Conservation (phyloP, 2,888 invertebrate species). For the Stenodera caucasica region DNA sequence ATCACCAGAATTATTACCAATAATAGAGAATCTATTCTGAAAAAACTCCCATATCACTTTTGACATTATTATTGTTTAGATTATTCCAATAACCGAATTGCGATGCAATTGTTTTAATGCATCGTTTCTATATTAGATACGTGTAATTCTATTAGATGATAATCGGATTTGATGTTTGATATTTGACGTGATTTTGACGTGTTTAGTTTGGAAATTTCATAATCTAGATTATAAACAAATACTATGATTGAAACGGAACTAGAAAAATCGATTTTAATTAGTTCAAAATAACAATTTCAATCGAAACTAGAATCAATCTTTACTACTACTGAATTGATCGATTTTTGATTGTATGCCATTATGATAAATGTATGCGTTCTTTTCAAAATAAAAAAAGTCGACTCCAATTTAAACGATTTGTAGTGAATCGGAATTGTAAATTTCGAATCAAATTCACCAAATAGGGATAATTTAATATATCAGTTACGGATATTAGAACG, state of each 20-base stretch:
- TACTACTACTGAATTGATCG: too few species aligned
- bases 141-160: constrained; percentile 22
- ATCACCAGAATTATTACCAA: too few species aligned
- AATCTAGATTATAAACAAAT: too few species aligned
- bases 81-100: not conserved
- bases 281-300: too few species aligned
- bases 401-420: not conserved
- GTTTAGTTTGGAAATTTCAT: constrained; percentile 19
- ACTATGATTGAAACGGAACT: too few species aligned
- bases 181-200: constrained; percentile 25
- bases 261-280: too few species aligned
- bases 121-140: not conserved
- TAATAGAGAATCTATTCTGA: not conserved
- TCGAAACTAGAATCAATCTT: too few species aligned
- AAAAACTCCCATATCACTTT: not conserved
- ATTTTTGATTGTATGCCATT: too few species aligned
- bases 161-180: constrained; percentile 25
- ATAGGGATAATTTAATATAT: not conserved
- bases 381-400: too few species aligned
- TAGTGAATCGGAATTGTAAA: not conserved
- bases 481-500: not conserved
- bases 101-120: not conserved
- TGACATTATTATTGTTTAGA: not conserved
- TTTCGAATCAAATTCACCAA: not conserved
- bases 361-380: too few species aligned